Percentiles rank a stretch among this genome's conserved stretches.
Conservation (phyloP, 2,113 vertebrate genomes). For the Gymnogyps californianus region DNA sequence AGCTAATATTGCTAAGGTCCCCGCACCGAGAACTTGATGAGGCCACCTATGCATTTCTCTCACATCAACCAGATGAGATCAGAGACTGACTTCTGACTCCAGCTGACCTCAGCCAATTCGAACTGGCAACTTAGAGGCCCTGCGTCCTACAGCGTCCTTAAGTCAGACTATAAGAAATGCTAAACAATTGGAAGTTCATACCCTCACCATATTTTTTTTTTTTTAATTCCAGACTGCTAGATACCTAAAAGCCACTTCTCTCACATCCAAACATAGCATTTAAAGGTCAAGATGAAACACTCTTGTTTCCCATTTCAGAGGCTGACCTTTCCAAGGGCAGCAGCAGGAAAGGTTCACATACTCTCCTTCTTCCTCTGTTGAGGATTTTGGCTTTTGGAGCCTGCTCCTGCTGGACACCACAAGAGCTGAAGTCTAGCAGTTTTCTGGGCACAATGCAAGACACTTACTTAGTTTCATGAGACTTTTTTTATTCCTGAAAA, state of each 20-base stretch:
- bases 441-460: background rate
- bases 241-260: background rate
- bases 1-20: background rate
- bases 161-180: background rate
- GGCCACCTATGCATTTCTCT: constrained; percentile 38
- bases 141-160: background rate
- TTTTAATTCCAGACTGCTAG: background rate
- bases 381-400: background rate
- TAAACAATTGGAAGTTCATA: background rate
- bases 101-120: constrained; percentile 9
- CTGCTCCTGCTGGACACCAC: background rate
- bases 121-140: background rate
- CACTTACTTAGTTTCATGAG: background rate
- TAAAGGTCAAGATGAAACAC: constrained; percentile 38
- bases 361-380: background rate
- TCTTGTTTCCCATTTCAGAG: background rate
- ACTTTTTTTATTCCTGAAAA: background rate
- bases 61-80: constrained; percentile 26
- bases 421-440: background rate
- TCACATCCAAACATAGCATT: background rate
- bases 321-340: constrained; percentile 30
- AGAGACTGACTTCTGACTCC: constrained; percentile 35
- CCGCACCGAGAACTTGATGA: background rate
- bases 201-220: background rate
- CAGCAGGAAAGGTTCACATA: background rate